phyloP scores from a whole-genome alignment of 2,113 vertebrate genomes.

The Glareola pratincola region DNA sequence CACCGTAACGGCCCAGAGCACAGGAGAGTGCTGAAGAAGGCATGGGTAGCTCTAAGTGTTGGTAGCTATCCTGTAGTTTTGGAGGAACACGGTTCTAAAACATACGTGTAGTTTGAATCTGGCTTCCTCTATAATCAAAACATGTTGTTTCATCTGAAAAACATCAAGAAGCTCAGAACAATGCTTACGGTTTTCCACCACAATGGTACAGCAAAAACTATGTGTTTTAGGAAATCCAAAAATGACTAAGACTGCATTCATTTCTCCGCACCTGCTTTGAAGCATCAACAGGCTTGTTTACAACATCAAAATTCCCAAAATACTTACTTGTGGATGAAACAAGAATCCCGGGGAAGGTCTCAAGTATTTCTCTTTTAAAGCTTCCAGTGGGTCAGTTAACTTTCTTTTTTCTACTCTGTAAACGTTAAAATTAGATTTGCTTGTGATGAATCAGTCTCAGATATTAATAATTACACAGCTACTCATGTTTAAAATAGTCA shows the following conservation, averaged over 20 bases:
- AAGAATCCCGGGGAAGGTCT: constrained; percentile 93
- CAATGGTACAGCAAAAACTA: constrained; percentile 63
- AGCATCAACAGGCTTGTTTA: constrained; percentile 77
- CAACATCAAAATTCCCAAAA: constrained; percentile 69
- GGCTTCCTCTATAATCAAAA: constrained; percentile 58
- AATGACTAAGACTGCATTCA: constrained; percentile 75
- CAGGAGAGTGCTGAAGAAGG: neutral
- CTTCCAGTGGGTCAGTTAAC: constrained; percentile 95
- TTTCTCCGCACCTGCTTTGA: constrained; percentile 79
- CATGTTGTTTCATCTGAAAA: constrained; percentile 65
- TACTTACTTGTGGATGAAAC: constrained; percentile 98
- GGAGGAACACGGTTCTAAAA: neutral
- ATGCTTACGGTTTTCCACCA: constrained; percentile 69
- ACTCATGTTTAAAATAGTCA: constrained; percentile 32
- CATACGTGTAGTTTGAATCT: constrained; percentile 6
- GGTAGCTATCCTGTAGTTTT: neutral
- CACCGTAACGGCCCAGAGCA: rapidly evolving
- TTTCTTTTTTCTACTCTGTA: constrained; percentile 99
- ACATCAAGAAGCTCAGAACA: constrained; percentile 66
- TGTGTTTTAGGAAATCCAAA: constrained; percentile 76
- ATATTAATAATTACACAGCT: constrained; percentile 30
- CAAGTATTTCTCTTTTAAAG: constrained; percentile 99
- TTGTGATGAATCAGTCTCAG: constrained; percentile 62
- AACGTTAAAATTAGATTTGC: constrained; percentile 85
- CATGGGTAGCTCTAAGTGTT: neutral